Evolutionary conservation across 1,140 invertebrate genomes (phyloP).

Genomic region (Zaprionus nigranus): DNA sequence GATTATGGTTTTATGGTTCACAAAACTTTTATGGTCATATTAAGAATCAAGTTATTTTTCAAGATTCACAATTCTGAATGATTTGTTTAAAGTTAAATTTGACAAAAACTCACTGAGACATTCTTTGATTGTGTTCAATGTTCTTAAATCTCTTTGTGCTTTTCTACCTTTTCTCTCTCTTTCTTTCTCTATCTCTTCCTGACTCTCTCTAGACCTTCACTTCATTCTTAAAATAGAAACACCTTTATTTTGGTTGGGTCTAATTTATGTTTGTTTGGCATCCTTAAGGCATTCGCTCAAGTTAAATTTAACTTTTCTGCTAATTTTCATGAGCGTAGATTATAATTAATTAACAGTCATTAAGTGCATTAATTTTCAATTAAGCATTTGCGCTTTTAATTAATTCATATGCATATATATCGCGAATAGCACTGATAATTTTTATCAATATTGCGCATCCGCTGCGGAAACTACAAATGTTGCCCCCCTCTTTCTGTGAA

Average conservation of each 20-base stretch:
- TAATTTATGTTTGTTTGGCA: background rate
- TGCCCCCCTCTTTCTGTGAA: background rate
- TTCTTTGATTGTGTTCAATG: background rate
- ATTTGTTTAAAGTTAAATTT: too few relatives aligned
- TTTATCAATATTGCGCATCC: constrained; percentile 10
- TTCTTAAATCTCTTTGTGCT: background rate
- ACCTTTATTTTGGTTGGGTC: background rate
- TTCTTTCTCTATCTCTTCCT: background rate
- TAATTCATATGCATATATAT: background rate
- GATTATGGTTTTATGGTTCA: too few relatives aligned
- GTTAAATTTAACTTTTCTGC: background rate
- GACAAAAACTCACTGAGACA: too few relatives aligned
- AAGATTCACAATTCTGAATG: too few relatives aligned
- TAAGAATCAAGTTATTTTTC: too few relatives aligned
- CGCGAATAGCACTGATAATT: background rate
- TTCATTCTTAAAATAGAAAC: background rate
- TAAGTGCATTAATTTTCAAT: constrained; percentile 12
- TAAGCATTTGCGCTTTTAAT: constrained; percentile 9
- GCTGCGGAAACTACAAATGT: background rate
- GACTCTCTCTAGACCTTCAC: background rate
- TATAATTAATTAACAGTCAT: constrained; percentile 12
- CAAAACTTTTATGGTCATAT: too few relatives aligned
- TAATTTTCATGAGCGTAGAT: background rate
- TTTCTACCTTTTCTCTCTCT: background rate
- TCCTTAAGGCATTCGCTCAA: background rate